Conservation (phyloP, 2,797 vertebrate species). For the Myotis findleyi region DNA sequence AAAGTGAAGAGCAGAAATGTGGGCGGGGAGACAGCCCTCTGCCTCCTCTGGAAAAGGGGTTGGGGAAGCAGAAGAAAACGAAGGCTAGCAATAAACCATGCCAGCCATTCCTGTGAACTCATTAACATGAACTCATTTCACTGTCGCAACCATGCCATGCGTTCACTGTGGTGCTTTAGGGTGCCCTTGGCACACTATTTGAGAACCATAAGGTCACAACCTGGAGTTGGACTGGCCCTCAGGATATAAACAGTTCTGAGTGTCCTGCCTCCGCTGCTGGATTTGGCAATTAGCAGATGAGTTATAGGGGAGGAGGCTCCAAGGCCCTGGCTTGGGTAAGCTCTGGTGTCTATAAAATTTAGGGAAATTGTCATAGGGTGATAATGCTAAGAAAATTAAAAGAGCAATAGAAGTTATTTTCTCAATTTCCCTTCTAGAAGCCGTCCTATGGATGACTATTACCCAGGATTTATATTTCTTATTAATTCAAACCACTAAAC, state of each 20-base stretch:
- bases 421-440: not conserved
- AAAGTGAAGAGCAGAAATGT: not conserved
- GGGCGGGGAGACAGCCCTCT: not conserved
- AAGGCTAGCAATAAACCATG: not conserved
- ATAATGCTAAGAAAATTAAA: conserved; percentile 53
- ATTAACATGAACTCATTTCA: not conserved
- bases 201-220: not conserved
- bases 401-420: conserved; percentile 32
- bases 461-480: conserved; percentile 56
- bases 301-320: not conserved
- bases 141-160: not conserved
- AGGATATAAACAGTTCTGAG: not conserved
- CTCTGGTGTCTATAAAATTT: conserved; percentile 4
- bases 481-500: conserved; percentile 36
- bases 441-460: not conserved
- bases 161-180: not conserved
- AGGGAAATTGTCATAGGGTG: not conserved
- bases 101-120: not conserved
- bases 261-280: not conserved
- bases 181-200: not conserved
- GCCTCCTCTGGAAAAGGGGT: not conserved
- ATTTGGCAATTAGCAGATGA: not conserved
- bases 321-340: not conserved
- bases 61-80: not conserved
- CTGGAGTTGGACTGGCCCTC: not conserved